phyloP scores from a whole-genome alignment of 2,113 vertebrate genomes.

The Orthonyx spaldingii region DNA sequence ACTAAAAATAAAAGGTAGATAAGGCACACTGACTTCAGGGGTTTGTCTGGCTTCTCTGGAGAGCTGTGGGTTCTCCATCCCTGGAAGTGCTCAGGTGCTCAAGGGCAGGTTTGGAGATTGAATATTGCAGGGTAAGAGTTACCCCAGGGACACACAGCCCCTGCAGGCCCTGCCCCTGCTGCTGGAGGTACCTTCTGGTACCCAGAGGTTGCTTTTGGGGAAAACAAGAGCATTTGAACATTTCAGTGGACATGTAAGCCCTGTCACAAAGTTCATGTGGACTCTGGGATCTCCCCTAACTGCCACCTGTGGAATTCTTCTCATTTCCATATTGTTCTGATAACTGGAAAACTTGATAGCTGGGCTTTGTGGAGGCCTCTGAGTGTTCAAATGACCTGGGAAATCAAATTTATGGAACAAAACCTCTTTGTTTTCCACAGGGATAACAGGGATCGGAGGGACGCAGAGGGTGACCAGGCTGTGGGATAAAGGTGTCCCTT shows the following conservation, averaged over 20 bases:
- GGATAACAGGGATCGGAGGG: accelerated
- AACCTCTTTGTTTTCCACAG: background rate
- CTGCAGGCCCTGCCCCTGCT: background rate
- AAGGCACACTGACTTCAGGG: background rate
- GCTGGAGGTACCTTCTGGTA: background rate
- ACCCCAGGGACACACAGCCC: accelerated
- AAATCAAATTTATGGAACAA: background rate
- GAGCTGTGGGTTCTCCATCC: background rate
- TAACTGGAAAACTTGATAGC: background rate
- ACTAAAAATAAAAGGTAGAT: background rate
- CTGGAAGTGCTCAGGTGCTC: background rate
- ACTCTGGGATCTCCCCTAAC: accelerated
- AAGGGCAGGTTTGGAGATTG: background rate
- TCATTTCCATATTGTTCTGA: background rate
- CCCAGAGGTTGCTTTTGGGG: background rate
- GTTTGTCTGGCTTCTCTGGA: background rate
- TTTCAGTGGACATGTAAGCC: background rate
- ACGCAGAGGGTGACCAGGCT: background rate
- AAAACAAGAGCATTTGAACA: background rate
- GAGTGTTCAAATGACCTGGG: background rate
- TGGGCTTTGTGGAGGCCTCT: background rate
- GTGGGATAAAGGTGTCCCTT: background rate
- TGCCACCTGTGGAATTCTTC: accelerated
- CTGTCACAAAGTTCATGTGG: accelerated
- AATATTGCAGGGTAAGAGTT: background rate